phyloP scores from a whole-genome alignment of 2,888 invertebrate genomes.

The Rhorus exstirpatorius region DNA sequence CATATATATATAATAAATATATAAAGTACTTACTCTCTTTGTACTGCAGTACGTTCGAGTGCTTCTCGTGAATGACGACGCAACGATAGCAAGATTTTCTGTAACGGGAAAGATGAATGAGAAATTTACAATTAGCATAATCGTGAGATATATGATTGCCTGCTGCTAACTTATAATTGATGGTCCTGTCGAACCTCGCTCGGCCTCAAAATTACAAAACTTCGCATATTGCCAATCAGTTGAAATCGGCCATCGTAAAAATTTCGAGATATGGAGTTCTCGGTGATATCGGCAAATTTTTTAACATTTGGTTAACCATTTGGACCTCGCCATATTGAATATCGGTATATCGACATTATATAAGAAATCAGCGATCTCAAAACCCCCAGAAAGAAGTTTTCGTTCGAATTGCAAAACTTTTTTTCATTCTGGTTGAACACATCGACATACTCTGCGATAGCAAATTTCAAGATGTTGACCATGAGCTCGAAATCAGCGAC shows the following conservation, averaged over 20 bases:
- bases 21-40: constrained; percentile 96
- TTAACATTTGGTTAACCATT: no score
- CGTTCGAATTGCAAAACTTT: background rate
- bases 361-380: no score
- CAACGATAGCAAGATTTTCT: constrained; percentile 97
- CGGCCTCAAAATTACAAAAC: background rate
- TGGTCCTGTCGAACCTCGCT: background rate
- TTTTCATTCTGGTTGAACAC: background rate
- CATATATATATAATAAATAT: constrained; percentile 18
- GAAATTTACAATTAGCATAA: constrained; percentile 22
- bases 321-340: no score
- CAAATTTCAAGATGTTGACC: no score
- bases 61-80: constrained; percentile 98
- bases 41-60: constrained; percentile 97
- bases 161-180: background rate
- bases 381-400: no score
- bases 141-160: background rate
- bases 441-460: no score
- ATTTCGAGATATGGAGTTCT: no score
- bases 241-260: no score
- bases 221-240: background rate
- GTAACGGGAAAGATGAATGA: constrained; percentile 85
- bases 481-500: no score
- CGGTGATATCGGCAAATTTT: no score
- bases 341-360: no score